Percentiles rank a stretch among this genome's conserved stretches.
Evolutionary conservation across 2,113 vertebrate species (phyloP).

Genomic region (Ellobius talpinus): DNA sequence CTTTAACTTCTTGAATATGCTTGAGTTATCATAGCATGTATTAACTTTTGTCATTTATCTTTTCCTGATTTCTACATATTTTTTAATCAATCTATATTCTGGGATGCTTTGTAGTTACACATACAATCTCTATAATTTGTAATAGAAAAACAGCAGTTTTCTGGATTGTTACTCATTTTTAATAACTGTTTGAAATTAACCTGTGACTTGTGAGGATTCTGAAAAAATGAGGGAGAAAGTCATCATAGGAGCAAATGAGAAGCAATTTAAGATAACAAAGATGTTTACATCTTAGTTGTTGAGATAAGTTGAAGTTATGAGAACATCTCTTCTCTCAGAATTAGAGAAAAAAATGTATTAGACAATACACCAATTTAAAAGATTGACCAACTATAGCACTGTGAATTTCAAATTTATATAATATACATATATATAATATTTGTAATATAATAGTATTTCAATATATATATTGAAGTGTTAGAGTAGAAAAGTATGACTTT

Average conservation of each 20-base stretch:
- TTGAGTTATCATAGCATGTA: neutral
- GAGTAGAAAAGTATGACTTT: neutral
- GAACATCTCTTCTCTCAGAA: neutral
- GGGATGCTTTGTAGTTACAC: slow-evolving; percentile 26
- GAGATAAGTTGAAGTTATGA: neutral
- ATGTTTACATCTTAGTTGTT: neutral
- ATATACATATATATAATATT: neutral
- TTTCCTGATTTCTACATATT: neutral
- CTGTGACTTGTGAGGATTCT: neutral
- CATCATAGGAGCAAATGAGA: neutral
- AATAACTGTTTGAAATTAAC: slow-evolving; percentile 46
- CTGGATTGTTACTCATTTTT: slow-evolving; percentile 49
- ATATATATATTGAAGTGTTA: neutral
- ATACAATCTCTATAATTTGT: slow-evolving; percentile 44
- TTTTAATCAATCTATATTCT: slow-evolving; percentile 36
- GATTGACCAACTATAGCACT: slow-evolving; percentile 28
- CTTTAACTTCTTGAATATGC: slow-evolving; percentile 4
- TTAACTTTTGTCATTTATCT: slow-evolving; percentile 48
- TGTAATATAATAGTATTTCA: too few species aligned
- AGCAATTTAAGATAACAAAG: neutral
- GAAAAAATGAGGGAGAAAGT: neutral
- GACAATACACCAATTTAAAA: slow-evolving; percentile 22
- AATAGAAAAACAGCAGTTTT: neutral
- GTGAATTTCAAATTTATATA: slow-evolving; percentile 52
- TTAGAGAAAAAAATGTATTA: neutral